Percentiles rank a stretch among this genome's conserved stretches.
These are phyloP conservation scores for Epiperipatus broadwayi DNA, from an alignment of 2,888 invertebrate species.

Conservation along the genomic window DNA sequence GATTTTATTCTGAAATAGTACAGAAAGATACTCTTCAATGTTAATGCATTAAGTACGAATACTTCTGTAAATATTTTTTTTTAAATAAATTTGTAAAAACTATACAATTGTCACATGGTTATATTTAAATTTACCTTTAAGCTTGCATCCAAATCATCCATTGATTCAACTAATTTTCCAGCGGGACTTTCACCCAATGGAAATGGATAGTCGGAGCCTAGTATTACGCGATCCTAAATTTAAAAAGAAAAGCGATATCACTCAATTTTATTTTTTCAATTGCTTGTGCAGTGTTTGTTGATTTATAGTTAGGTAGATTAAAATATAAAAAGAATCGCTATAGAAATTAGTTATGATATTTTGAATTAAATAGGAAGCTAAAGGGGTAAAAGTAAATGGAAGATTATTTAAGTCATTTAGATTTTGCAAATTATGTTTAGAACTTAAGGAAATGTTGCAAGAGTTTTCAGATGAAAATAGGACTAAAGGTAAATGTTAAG, in stretches of 20 bases:
- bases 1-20: slow-evolving; percentile 25
- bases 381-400: too few relatives aligned
- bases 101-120: background rate
- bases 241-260: slow-evolving; percentile 9
- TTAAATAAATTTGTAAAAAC: background rate
- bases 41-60: slow-evolving; percentile 10
- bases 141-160: slow-evolving; percentile 19
- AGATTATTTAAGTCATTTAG: too few relatives aligned
- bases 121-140: slow-evolving; percentile 22
- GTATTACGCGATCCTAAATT: slow-evolving; percentile 31
- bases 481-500: too few relatives aligned
- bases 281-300: too few relatives aligned
- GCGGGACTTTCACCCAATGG: slow-evolving; percentile 35
- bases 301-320: background rate
- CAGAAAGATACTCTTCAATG: too few relatives aligned
- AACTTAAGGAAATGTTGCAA: too few relatives aligned
- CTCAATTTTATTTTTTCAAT: slow-evolving; percentile 13
- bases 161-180: slow-evolving; percentile 29
- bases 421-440: too few relatives aligned
- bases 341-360: too few relatives aligned
- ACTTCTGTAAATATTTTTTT: slow-evolving; percentile 9
- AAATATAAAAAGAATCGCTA: background rate
- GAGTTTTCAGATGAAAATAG: too few relatives aligned
- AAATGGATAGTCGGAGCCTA: slow-evolving; percentile 39
- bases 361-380: too few relatives aligned